A percentile compares a stretch with the other conserved stretches of the same genome.
Conservation (phyloP, 1,140 invertebrate species). For the Gyrodactylus salaris region DNA sequence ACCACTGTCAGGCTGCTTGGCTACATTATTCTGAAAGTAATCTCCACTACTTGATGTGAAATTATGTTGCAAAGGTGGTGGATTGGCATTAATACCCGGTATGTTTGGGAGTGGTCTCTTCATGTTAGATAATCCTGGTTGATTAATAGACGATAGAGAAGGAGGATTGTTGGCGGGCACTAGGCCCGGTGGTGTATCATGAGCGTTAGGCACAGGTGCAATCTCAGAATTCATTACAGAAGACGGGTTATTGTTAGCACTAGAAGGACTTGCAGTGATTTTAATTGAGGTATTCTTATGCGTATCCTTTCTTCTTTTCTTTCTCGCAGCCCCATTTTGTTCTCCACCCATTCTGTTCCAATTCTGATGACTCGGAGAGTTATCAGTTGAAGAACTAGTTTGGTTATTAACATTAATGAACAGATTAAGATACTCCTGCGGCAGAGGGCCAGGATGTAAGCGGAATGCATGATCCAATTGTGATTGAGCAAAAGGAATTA, state of each 20-base stretch:
- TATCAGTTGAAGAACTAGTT: neutral
- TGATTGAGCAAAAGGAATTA: neutral
- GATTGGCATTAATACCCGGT: neutral
- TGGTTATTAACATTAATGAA: neutral
- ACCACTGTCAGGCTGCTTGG: too few species aligned
- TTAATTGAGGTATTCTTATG: neutral
- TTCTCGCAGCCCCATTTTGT: neutral
- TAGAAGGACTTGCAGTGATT: neutral
- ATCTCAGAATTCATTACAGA: neutral
- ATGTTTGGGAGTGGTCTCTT: neutral
- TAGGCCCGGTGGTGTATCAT: neutral
- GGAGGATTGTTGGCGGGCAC: neutral
- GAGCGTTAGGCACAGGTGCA: neutral
- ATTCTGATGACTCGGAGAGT: neutral
- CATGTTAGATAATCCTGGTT: neutral
- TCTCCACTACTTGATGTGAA: neutral
- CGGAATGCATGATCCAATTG: neutral
- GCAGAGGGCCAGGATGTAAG: neutral
- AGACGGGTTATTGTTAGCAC: neutral
- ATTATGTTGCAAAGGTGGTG: neutral
- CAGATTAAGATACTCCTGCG: neutral
- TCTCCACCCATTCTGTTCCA: too few species aligned
- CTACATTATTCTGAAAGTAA: neutral
- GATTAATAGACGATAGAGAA: neutral
- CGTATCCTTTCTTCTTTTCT: neutral